phyloP scores from a whole-genome alignment of 2,113 vertebrate species.

The Channa maculata region DNA sequence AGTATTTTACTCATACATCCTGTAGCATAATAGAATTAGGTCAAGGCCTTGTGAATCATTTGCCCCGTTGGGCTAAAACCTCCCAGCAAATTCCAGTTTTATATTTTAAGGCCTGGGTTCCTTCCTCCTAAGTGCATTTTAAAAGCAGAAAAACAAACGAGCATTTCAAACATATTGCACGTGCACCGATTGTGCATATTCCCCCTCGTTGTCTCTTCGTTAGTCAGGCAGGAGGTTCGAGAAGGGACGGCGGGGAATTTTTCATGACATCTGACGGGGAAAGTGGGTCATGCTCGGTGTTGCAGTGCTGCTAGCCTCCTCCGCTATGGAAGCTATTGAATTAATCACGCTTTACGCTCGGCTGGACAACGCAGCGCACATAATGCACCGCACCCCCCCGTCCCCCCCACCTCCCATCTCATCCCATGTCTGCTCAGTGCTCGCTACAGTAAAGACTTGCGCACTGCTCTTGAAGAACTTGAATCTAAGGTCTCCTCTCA shows the following conservation, averaged over 20 bases:
- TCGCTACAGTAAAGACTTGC: constrained; percentile 52
- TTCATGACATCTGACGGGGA: constrained; percentile 85
- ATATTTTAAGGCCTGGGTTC: constrained; percentile 11
- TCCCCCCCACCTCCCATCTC: constrained; percentile 25
- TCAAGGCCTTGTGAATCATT: constrained; percentile 75
- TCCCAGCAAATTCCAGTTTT: constrained; percentile 20
- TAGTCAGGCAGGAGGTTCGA: constrained; percentile 57
- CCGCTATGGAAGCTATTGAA: constrained; percentile 92
- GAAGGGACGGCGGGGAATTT: constrained; percentile 56
- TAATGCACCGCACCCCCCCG: constrained; percentile 69
- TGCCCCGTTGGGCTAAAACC: constrained; percentile 57
- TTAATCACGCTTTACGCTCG: constrained; percentile 94
- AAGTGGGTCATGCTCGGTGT: constrained; percentile 93
- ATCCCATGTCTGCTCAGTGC: constrained; percentile 34
- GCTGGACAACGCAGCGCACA: constrained; percentile 81
- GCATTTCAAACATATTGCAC: neutral
- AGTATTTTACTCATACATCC: constrained; percentile 44
- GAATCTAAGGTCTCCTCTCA: constrained; percentile 13
- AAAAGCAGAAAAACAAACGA: neutral
- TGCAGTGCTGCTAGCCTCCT: constrained; percentile 88
- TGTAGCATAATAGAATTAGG: constrained; percentile 70
- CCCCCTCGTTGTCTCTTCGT: constrained; percentile 9
- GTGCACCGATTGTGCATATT: neutral
- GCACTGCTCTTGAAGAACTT: constrained; percentile 59
- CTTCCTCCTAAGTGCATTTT: neutral